Conservation (phyloP, 2,888 invertebrate genomes). For the Polydrusus tereticollis region DNA sequence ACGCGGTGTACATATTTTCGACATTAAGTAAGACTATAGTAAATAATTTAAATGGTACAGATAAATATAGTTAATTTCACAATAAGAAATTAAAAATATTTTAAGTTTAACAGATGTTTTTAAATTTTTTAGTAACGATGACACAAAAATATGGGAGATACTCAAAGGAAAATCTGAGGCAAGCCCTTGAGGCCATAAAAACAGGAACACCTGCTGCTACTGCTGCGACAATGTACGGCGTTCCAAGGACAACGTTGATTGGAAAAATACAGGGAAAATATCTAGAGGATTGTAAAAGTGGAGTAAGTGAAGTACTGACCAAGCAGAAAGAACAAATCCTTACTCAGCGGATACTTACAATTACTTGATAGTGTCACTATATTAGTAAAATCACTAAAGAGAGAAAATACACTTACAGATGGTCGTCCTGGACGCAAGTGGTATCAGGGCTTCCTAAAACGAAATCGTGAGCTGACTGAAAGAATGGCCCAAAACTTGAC, state of each 20-base stretch:
- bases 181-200: background rate
- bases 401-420: conserved; percentile 2
- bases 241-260: background rate
- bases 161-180: too few relatives aligned
- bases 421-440: conserved; percentile 30
- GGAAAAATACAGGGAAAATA: background rate
- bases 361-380: background rate
- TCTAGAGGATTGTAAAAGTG: background rate
- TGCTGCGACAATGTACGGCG: background rate
- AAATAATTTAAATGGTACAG: too few relatives aligned
- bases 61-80: too few relatives aligned
- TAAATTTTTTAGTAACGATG: too few relatives aligned
- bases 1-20: too few relatives aligned
- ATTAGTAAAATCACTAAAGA: background rate
- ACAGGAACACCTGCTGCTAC: background rate
- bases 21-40: too few relatives aligned
- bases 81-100: too few relatives aligned
- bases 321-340: background rate
- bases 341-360: background rate
- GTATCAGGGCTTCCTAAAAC: conserved; percentile 26
- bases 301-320: background rate
- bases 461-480: conserved; percentile 34
- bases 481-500: conserved; percentile 29
- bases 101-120: too few relatives aligned
- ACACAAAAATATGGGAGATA: too few relatives aligned